Evolutionary conservation across 2,113 vertebrate species (phyloP), one percentile per base, ranked within the genome.

Genomic region (Nyctibius bracteatus): DNA sequence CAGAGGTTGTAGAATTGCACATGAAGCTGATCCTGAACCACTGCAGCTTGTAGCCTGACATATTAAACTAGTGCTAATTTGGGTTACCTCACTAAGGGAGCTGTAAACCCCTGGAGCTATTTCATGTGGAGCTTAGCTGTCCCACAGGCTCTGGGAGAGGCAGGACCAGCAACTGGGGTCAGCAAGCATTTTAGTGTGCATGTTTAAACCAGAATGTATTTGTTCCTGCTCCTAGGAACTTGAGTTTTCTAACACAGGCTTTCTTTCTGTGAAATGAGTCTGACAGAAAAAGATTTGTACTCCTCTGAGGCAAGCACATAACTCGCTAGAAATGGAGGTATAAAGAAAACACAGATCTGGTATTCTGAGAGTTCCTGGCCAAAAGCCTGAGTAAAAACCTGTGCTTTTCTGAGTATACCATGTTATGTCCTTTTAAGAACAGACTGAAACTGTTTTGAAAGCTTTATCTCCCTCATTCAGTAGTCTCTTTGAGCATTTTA

Each of bases 221-320:
- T 54, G n/a, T 54, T 82, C 35, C 47, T 93, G 28, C 52, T 82
- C 68, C 35, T 62, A 74, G 77, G 65, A 91, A 22, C 81, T 12
- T 19, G 41, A 46, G 25, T 74, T 86, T 77, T 83, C 82, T 77
- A 68, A 81, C 46, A 92, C 44, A 90, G 37, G 8, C 85, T 85
- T 88, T 59, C 73, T 81, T 79, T 41, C 71, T 54, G 18, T 52
- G 54, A 72, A 90, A 67, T 10, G 14, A 57, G 31, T 49, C 54
- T 77, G 85, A 90, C 88, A 90, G 86, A 73, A 88, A 63, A 82
- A 88, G 79, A 52, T 58, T 65, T 93, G 82, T 94, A 8, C 79
- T 88, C 39, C 61, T 14, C 66, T 39, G 66, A 73, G 46, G 20
- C 41, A 94, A 89, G 41, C 74, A 68, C 24, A 47, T 54, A 80